Base-by-base conservation (phyloP, 1,140 invertebrate species). In the Palaemon carinicauda region DNA sequence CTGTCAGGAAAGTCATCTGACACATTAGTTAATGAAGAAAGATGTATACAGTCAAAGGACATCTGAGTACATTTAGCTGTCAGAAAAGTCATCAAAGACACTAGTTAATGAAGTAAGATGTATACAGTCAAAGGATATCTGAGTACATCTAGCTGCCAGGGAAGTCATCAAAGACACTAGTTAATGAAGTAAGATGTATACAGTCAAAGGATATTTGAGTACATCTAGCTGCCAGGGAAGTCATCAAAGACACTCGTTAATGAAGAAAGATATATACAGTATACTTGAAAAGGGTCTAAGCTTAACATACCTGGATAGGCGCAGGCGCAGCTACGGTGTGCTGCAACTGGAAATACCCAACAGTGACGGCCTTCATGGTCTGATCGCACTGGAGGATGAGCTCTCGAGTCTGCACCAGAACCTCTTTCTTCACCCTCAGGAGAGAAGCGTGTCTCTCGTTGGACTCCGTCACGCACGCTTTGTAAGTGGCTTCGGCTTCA, bases 401-500 rank as follows among this genome's bases (percentile, higher is more conserved):
- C 87, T 94, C 93, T 52, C 93, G 90, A n/a, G 93, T 90, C 89
- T 91, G 91, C 60, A 91, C 90, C 29, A 94, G 87, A 17, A 93
- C 89, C 79, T 93, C 91, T 21, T 88, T 91, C 90, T 93, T 93
- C 5, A 92, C 89, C 88, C 91, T 91, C 83, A 92, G 90, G 50
- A 93, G 87, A 31, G 92, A 90, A 14, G 90, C 78, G 82, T 93
- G 92, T 82, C 91, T 89, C 56, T 91, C 91, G 90, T 94, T 94
- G 12, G 93, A 93, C 86, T 93, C 93, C 14, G 90, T 90, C 21
- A 94, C 91, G 88, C 92, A 93, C 14, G 91, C 91, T 87, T 92
- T 92, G 90, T 94, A 94, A 14, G 91, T 91, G 3, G 91, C 91
- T 90, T 94, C 93, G 53, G 93, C 93, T 90, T 94, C 93, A 60